Evolutionary conservation across 1,140 invertebrate species (phyloP), one percentile per base, ranked within the genome.

Genomic region (Aphis craccivora): DNA sequence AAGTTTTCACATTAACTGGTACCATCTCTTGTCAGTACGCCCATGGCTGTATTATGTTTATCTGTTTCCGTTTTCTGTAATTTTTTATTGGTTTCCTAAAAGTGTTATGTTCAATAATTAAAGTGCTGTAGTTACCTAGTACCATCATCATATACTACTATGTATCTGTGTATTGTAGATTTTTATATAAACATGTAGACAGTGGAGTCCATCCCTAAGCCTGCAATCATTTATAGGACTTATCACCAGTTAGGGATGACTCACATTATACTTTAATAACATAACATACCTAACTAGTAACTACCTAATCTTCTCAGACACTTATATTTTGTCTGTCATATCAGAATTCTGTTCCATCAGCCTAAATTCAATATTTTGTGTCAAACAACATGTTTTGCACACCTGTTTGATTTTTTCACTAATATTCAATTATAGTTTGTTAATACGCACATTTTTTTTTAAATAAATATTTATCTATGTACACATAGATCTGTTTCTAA

Each of bases 341-440:
- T 48, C 20, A 87, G 30, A 40, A 23, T 87, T n/a, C 2, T 48
- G 37, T 7, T 87, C 9, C 23, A 43, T n/a, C 20, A 5, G 2
- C 4, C 40, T n/a, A 86, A 6, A 86, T 30, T 30, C 23, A 40
- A 30, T 43, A 1, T 45, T 43, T 45, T 45, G 11, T 86, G 11
- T 86, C 14, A 14, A 45, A 86, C n/a, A 45, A 86, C n/a, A 35
- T 45, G 25, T 4, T 2, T 45, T 45, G 25, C 9, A 88, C 87
- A 53, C 87, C 51, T 88, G 87, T 88, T 51, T 86, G 40, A 45
- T 51, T 88, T 88, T 51, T 45, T 51, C n/a, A 48, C 20, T 22
- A 51, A 23, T 88, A 22, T 88, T 6, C 6, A n/a, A 25, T 48
- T 20, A 45, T 25, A 86, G 40, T 40, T 83, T 84, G 37, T 84